These are phyloP conservation scores for Xanthostigma xanthostigma DNA, from an alignment of 2,888 invertebrate genomes.

Conservation along the genomic window DNA sequence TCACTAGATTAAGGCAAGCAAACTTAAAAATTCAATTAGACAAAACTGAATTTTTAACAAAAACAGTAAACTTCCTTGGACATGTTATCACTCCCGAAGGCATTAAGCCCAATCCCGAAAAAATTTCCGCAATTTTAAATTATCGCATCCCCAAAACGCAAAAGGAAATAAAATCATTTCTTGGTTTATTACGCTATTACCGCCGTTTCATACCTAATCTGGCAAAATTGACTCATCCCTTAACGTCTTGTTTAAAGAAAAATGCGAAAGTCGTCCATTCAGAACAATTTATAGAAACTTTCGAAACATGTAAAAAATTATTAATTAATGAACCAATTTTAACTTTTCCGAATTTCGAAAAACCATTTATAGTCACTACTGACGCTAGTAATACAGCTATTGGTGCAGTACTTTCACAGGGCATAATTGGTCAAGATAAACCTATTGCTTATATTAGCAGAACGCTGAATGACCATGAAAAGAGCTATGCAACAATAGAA, in stretches of 20 bases:
- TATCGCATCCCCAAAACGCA: slow-evolving; percentile 18
- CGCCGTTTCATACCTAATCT: slow-evolving; percentile 13
- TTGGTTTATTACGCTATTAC: slow-evolving; percentile 6
- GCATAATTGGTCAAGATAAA: slow-evolving; percentile 6
- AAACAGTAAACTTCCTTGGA: slow-evolving; percentile 23
- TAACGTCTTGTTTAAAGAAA: slow-evolving; percentile 11
- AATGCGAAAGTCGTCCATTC: slow-evolving; percentile 7
- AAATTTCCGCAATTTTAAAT: slow-evolving; percentile 15
- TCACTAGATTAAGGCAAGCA: slow-evolving; percentile 14
- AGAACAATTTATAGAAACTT: slow-evolving; percentile 4
- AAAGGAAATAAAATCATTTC: slow-evolving; percentile 19
- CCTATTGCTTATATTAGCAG: slow-evolving; percentile 14
- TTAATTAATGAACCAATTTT: slow-evolving; percentile 9
- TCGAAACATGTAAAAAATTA: slow-evolving; percentile 9
- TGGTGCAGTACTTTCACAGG: slow-evolving; percentile 14
- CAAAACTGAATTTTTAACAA: slow-evolving; percentile 21
- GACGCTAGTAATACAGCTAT: slow-evolving; percentile 14
- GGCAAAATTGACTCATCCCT: slow-evolving; percentile 12
- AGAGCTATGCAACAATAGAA: slow-evolving; percentile 16
- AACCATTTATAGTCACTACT: slow-evolving; percentile 13
- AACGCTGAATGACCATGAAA: slow-evolving; percentile 13
- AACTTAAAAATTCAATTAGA: slow-evolving; percentile 19
- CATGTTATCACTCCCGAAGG: slow-evolving; percentile 22
- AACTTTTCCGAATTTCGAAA: slow-evolving; percentile 12
- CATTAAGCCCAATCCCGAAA: slow-evolving; percentile 22